Evolutionary conservation across 2,797 vertebrate species (phyloP).

Genomic region (Rachycentron canadum): DNA sequence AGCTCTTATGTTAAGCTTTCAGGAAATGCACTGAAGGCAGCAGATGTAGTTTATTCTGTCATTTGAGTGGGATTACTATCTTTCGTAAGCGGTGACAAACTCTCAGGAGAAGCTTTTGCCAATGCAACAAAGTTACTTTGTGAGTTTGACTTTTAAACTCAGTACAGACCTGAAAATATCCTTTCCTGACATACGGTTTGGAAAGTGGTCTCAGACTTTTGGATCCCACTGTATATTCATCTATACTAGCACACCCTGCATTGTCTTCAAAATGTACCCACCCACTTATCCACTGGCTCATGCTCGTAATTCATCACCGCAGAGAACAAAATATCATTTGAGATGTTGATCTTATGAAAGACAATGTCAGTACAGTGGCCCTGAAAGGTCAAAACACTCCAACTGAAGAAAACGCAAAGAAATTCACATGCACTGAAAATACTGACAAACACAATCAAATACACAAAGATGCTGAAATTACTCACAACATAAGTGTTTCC

Average conservation of each 20-base stretch:
- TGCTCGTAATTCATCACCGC: background rate
- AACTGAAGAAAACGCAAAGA: too few species aligned
- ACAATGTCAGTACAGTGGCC: too few species aligned
- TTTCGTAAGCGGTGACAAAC: conserved; percentile 30
- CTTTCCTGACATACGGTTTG: too few species aligned
- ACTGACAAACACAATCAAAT: too few species aligned
- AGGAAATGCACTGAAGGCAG: conserved; percentile 62
- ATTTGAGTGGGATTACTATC: conserved; percentile 48
- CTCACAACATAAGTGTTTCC: too few species aligned
- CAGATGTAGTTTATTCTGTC: conserved; percentile 56
- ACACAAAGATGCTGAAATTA: too few species aligned
- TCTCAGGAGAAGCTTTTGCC: conserved; percentile 10
- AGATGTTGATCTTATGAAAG: too few species aligned
- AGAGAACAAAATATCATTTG: background rate
- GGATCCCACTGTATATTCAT: background rate
- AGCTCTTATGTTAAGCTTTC: conserved; percentile 61
- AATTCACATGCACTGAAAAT: too few species aligned
- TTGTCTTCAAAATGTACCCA: background rate
- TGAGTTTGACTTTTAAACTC: conserved; percentile 4
- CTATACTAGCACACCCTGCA: background rate
- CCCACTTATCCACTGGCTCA: background rate
- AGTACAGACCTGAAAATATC: background rate
- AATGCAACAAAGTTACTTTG: background rate
- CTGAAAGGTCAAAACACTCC: too few species aligned
- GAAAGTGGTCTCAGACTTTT: too few species aligned